Conservation (phyloP, 2,113 vertebrate genomes). For the Chionodraco myersi region DNA sequence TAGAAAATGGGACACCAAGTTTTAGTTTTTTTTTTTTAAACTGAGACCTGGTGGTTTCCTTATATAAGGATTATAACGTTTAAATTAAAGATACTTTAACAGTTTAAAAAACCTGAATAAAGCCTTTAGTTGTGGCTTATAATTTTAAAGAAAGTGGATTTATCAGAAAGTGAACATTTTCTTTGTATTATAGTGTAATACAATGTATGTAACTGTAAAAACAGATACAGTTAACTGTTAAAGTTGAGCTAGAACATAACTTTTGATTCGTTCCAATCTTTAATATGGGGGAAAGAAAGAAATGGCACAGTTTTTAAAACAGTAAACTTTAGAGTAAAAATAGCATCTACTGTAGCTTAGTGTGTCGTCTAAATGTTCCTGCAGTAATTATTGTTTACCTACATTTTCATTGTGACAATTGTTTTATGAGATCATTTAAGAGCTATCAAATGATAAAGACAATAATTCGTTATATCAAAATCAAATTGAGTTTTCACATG, state of each 20-base stretch:
- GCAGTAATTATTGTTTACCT: neutral
- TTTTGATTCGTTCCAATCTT: constrained; percentile 13
- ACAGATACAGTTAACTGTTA: constrained; percentile 5
- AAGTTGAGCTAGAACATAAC: constrained; percentile 10
- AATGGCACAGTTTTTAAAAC: constrained; percentile 19
- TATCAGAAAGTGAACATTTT: constrained; percentile 12
- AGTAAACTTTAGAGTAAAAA: neutral
- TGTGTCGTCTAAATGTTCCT: constrained; percentile 11
- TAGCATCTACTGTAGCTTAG: neutral
- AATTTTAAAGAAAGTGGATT: constrained; percentile 4
- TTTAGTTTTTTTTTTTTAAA: neutral
- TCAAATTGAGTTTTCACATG: constrained; percentile 57
- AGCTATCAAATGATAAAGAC: constrained; percentile 27
- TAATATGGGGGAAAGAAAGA: constrained; percentile 11
- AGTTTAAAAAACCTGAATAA: neutral
- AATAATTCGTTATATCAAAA: constrained; percentile 33
- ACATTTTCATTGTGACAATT: constrained; percentile 30
- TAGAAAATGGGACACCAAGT: neutral
- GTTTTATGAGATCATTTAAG: constrained; percentile 25
- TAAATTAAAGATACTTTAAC: neutral
- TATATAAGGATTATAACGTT: no score
- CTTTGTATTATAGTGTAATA: constrained; percentile 2
- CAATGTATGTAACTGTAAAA: neutral
- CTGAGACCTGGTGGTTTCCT: neutral
- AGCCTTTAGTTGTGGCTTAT: neutral